phyloP scores from a whole-genome alignment of 2,797 vertebrate species.

The Schizothorax lantsangensis region DNA sequence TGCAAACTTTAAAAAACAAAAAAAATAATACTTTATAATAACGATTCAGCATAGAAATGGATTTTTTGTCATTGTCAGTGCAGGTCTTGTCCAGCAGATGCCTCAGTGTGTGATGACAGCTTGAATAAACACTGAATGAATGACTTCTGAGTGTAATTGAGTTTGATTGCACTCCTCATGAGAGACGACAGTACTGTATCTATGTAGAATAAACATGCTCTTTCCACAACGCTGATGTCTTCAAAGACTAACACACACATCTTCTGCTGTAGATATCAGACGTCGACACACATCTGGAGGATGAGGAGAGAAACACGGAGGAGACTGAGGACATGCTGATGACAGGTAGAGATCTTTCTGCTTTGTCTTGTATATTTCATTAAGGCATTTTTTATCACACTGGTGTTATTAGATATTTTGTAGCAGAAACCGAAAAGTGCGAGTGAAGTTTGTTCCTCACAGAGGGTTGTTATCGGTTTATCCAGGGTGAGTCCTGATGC shows the following conservation, averaged over 20 bases:
- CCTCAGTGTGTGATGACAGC: not conserved
- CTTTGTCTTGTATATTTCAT: not conserved
- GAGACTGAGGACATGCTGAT: not conserved
- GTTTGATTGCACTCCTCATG: not conserved
- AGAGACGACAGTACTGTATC: not conserved
- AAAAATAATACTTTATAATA: too few relatives aligned
- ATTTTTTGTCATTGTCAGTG: not conserved
- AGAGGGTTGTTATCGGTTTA: slow-evolving; percentile 61
- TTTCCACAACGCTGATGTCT: not conserved
- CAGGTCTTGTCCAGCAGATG: not conserved
- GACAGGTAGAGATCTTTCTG: slow-evolving; percentile 3
- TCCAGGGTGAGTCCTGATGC: slow-evolving; percentile 61
- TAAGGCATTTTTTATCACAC: not conserved
- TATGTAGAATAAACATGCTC: not conserved
- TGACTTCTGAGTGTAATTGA: not conserved
- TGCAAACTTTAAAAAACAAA: too few relatives aligned
- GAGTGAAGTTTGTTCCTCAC: slow-evolving; percentile 65
- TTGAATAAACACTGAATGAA: too few relatives aligned
- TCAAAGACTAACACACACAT: not conserved
- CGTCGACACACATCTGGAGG: not conserved
- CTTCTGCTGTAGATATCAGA: not conserved
- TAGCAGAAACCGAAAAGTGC: slow-evolving; percentile 66
- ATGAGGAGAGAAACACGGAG: not conserved
- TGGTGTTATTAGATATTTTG: not conserved
- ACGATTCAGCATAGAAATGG: not conserved